Conservation (phyloP, 2,113 vertebrate genomes). For the Microtus oregoni region DNA sequence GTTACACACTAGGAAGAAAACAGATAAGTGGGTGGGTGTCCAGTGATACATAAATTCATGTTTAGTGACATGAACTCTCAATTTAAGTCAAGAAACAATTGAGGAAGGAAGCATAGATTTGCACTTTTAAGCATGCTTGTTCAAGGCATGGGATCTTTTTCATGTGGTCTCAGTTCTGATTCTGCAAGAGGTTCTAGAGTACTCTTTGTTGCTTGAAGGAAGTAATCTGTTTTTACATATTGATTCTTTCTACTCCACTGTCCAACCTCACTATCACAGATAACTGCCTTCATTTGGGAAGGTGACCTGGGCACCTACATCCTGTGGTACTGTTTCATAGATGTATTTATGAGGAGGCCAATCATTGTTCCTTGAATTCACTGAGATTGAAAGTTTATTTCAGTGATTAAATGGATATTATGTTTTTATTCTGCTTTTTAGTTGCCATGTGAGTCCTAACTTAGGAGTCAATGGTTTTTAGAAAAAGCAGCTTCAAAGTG, state of each 20-base stretch:
- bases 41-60: background rate
- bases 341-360: background rate
- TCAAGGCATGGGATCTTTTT: background rate
- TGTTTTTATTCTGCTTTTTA: background rate
- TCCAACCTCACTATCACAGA: background rate
- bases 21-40: background rate
- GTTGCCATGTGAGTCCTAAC: background rate
- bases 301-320: background rate
- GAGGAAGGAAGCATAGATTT: background rate
- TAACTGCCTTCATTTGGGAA: background rate
- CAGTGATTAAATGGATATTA: too few species aligned
- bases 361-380: too few species aligned
- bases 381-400: background rate
- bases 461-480: background rate
- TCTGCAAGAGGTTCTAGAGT: background rate
- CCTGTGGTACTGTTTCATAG: background rate
- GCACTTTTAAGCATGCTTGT: background rate
- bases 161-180: background rate
- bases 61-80: background rate
- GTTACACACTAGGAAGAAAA: background rate
- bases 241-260: background rate
- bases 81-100: background rate
- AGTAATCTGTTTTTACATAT: background rate
- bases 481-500: background rate
- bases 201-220: background rate